Evolutionary conservation across 2,888 invertebrate genomes (phyloP).

Genomic region (Galeopsomyia nigrocyanea): DNA sequence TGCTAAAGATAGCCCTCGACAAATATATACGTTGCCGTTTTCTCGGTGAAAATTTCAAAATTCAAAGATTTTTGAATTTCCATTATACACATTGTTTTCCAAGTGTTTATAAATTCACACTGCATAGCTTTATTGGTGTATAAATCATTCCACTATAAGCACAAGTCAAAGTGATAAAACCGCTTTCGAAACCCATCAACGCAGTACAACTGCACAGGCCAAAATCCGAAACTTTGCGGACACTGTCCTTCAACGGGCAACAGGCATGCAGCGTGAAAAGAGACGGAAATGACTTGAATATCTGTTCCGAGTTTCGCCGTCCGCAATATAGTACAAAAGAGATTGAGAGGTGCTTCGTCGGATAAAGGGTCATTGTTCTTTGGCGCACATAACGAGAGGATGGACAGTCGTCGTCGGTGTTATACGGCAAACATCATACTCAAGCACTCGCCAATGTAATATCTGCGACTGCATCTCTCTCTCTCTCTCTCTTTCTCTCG

Average conservation of each 20-base stretch:
- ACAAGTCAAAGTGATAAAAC: too few species aligned
- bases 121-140: too few species aligned
- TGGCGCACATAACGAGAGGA: slow-evolving; percentile 41
- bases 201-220: slow-evolving; percentile 27
- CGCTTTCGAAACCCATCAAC: too few species aligned
- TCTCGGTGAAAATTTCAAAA: too few species aligned
- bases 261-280: background rate
- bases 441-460: slow-evolving; percentile 14
- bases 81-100: too few species aligned
- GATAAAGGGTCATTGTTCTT: slow-evolving; percentile 48
- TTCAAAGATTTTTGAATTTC: too few species aligned
- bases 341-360: background rate
- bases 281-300: slow-evolving; percentile 13
- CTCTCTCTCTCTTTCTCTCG: too few species aligned
- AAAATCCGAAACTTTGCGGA: slow-evolving; percentile 29
- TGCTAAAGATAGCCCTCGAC: too few species aligned
- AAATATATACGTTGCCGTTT: too few species aligned
- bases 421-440: slow-evolving; percentile 47
- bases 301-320: slow-evolving; percentile 22
- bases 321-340: slow-evolving; percentile 34
- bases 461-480: background rate
- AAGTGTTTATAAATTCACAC: too few species aligned
- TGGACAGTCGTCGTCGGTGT: slow-evolving; percentile 46
- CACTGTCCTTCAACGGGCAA: background rate
- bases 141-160: too few species aligned